Base-by-base conservation (phyloP, 2,113 vertebrate genomes). In the Paraplagusia blochii region DNA sequence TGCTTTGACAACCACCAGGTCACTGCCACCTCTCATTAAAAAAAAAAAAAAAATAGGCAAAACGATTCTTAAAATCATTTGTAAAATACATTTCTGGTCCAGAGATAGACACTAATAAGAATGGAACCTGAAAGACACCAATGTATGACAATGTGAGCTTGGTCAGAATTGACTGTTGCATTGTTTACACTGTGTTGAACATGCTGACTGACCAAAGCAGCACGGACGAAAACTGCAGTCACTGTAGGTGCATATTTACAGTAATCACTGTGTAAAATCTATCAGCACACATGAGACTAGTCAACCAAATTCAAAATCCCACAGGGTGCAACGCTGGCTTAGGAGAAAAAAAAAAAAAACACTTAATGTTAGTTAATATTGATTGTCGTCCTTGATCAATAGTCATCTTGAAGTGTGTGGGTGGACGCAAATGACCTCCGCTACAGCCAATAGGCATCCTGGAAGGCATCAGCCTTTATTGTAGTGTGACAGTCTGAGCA, bases 371-470 rank as follows among this genome's bases (percentile, higher is more conserved):
- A 61, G 12, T 53, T 29, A 5, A 0, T 11, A 76, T 71, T 57
- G 76, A 67, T 50, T 35, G n/a, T 13, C 9, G 10, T 34, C 34
- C 4, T 15, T 63, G 58, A 61, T 77, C 70, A 60, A 74, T 71
- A 57, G 29, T 15, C 66, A 51, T 65, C 34, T 8, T 10, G 46
- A 33, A 34, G 44, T 47, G 34, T 1, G 38, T 47, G 60, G 43
- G 39, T 50, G 58, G 35, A 63, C 5, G 6, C 40, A 39, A 16
- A 47, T 60, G 58, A 62, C 59, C 51, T 49, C 0, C 17, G 61
- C 16, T 46, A 53, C 16, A 40, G 29, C 35, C 44, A 11, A 7
- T 50, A 22, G 40, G 17, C 43, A 16, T 50, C 10, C 33, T 17
- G 36, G 35, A 8, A 44, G 15, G 18, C n/a, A 5, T 14, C 39